phyloP scores from a whole-genome alignment of 2,113 vertebrate genomes.

The Nansenia antarctica region DNA sequence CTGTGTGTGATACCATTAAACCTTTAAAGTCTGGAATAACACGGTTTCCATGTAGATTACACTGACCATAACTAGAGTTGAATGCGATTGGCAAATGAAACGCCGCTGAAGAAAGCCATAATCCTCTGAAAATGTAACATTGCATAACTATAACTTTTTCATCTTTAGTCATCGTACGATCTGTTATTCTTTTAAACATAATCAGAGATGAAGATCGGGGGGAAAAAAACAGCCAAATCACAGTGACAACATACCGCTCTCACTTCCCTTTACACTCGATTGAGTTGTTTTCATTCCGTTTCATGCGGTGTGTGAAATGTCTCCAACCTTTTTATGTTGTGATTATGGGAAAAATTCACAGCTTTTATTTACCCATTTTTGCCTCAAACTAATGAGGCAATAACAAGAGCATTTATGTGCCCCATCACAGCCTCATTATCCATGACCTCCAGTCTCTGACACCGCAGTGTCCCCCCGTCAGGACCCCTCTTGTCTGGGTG shows the following conservation, averaged over 20 bases:
- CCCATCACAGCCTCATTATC: conserved; percentile 4
- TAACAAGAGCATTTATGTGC: not conserved
- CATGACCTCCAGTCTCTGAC: conserved; percentile 12
- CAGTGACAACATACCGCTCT: not conserved
- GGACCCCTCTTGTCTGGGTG: not conserved
- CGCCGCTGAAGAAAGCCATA: too few species aligned
- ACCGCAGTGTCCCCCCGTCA: not conserved
- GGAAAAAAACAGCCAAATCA: not conserved
- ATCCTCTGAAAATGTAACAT: not conserved
- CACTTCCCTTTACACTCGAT: conserved; percentile 10
- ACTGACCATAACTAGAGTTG: too few species aligned
- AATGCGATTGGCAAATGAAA: too few species aligned
- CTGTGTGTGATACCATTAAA: too few species aligned
- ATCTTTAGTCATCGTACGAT: not conserved
- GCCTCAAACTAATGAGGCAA: not conserved
- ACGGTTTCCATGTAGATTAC: too few species aligned
- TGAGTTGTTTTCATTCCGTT: conserved; percentile 15
- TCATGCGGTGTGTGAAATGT: not conserved
- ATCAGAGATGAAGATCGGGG: not conserved
- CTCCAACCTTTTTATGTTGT: conserved; percentile 1
- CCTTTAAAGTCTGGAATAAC: too few species aligned
- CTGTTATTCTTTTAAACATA: not conserved
- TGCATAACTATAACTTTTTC: not conserved
- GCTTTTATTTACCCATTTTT: not conserved
- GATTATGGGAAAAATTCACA: not conserved